Percentiles rank a stretch among this genome's conserved stretches.
phyloP scores from a whole-genome alignment of 2,113 vertebrate genomes.

The Entelurus aequoreus region DNA sequence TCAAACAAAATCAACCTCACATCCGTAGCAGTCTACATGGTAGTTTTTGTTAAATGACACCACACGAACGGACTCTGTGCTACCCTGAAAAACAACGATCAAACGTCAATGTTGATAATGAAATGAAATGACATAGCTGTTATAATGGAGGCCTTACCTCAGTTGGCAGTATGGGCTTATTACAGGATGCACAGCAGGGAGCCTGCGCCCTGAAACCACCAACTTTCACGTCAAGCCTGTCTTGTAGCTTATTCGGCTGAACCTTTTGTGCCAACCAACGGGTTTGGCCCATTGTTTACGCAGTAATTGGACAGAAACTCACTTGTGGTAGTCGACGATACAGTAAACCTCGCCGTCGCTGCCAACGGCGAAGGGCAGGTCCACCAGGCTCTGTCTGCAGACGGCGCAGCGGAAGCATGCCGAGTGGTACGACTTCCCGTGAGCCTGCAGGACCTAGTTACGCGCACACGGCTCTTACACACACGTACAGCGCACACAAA shows the following conservation, averaged over 20 bases:
- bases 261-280: slow-evolving; percentile 1
- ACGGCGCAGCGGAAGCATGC: slow-evolving; percentile 87
- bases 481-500: not conserved
- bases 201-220: slow-evolving; percentile 50
- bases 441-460: slow-evolving; percentile 85
- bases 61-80: slow-evolving; percentile 81
- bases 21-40: slow-evolving; percentile 82
- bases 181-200: slow-evolving; percentile 50
- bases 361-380: slow-evolving; percentile 83
- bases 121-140: not conserved
- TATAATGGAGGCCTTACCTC: slow-evolving; percentile 37
- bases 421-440: slow-evolving; percentile 85
- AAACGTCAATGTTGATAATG: not conserved
- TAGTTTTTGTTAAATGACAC: slow-evolving; percentile 84
- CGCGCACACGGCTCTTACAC: not conserved
- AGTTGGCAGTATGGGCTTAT: slow-evolving; percentile 48
- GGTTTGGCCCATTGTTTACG: not conserved
- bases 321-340: slow-evolving; percentile 89
- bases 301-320: slow-evolving; percentile 25
- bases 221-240: slow-evolving; percentile 17
- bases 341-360: slow-evolving; percentile 85
- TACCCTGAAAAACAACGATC: slow-evolving; percentile 73
- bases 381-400: slow-evolving; percentile 82
- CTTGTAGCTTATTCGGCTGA: slow-evolving; percentile 8
- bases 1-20: slow-evolving; percentile 70